Base-by-base conservation (phyloP, 2,888 invertebrate species). In the Eubasilissa splendida region DNA sequence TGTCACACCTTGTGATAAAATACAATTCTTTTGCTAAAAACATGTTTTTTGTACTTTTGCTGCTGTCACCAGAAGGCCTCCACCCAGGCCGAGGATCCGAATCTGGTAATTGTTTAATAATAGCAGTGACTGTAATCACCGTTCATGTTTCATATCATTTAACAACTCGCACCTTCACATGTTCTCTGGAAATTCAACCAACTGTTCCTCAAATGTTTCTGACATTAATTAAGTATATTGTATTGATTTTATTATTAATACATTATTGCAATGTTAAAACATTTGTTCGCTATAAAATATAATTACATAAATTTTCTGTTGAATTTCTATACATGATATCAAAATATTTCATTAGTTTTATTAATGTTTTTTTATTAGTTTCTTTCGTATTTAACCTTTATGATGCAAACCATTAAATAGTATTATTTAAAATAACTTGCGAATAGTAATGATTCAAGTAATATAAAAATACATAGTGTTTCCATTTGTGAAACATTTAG, bases 71-170 rank as follows among this genome's bases (percentile, higher is more conserved):
- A 94, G 94, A 92, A 93, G 96, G 94, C 95, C 95, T 90, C 94
- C 94, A 89, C 93, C 95, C 88, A 95, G 96, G 92, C 96, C 96
- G 92, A 94, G 96, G 95, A 95, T 96, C 91, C 94, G 94, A 93
- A 94, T 96, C 93, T 96, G 96, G 96, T 96, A 96, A 96, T 91
- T 91, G 12, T 77, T 52, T 54, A 75, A 79, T 79, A 74, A 12
- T 58, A 53, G 31, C 31, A 31, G 8, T 76, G 56, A 53, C 68
- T 68, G 33, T 50, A 14, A 11, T 52, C 68, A 68, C 10, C 68
- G 52, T 42, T 50, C 42, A n/a, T 50, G 52, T 11, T 10, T 22
- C 22, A 52, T 12, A 68, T 50, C n/a, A 68, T 50, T 66, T 33
- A 22, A 63, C 14, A 12, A 56, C 56, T 56, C 12, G 1, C 12